These are phyloP conservation scores for Zygothrica quintamaculata DNA, from an alignment of 2,888 invertebrate genomes.

Conservation along the genomic window DNA sequence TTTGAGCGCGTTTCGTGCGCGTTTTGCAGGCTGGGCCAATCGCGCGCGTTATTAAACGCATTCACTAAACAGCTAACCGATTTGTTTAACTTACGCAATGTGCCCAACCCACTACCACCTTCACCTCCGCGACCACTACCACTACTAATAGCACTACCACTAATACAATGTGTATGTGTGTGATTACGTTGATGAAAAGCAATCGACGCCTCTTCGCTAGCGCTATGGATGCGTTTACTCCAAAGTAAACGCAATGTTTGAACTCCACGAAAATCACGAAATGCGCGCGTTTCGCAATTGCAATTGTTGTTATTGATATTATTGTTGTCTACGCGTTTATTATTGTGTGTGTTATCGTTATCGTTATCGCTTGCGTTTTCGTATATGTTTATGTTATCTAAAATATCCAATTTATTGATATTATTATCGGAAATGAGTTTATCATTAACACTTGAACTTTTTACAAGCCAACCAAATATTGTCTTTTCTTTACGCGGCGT, in stretches of 20 bases:
- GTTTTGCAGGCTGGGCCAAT: constrained; percentile 44
- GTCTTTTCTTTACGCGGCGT: constrained; percentile 78
- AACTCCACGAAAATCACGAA: constrained; percentile 82
- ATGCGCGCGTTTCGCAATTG: constrained; percentile 63
- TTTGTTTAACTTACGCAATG: constrained; percentile 73
- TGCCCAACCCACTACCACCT: constrained; percentile 50
- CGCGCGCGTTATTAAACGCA: constrained; percentile 63
- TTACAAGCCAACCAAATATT: constrained; percentile 81
- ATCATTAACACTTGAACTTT: constrained; percentile 61
- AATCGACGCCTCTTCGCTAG: constrained; percentile 55
- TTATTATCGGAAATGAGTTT: constrained; percentile 40
- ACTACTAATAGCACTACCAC: too few species aligned
- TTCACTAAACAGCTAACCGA: constrained; percentile 80
- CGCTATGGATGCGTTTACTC: constrained; percentile 83
- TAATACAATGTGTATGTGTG: constrained; percentile 1
- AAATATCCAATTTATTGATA: constrained; percentile 22
- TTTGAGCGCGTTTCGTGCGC: constrained; percentile 62
- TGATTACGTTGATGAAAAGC: neutral
- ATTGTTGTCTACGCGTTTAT: constrained; percentile 5
- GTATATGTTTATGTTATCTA: too few species aligned
- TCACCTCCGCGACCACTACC: too few species aligned
- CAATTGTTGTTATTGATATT: constrained; percentile 41
- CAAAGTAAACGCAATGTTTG: constrained; percentile 83
- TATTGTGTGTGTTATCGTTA: constrained; percentile 30
- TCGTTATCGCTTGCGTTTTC: constrained; percentile 9